Evolutionary conservation across 2,797 vertebrate species (phyloP), one percentile per base, ranked within the genome.

Genomic region (Sebastes matsubarae): DNA sequence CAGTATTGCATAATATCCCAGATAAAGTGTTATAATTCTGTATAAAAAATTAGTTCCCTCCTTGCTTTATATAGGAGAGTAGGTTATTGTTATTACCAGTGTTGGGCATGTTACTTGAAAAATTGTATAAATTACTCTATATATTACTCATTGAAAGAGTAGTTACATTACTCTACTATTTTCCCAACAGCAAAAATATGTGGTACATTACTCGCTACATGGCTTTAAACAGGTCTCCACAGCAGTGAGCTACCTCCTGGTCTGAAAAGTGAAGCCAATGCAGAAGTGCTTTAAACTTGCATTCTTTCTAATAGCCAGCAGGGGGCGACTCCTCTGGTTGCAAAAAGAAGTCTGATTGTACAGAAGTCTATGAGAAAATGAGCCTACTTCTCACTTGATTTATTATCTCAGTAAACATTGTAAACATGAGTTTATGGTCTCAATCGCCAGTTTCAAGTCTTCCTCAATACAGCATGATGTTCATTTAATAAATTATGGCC

Each of bases 281-380:
- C 1, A 0, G 38, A 42, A 42, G 14, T 7, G 38, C 0, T 14
- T 16, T 42, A 42, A 1, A 42, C 38, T 7, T 42, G 38, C 6
- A 16, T 42, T 42, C 38, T 42, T 3, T 42, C 38, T 42, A 42
- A 42, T 0, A 42, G 14, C 38, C 38, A 42, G 38, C 38, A 42
- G 38, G 14, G 38, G 38, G 14, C 6, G 38, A 42, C 38, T 42
- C 38, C 5, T 0, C 38, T 42, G 38, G 38, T 42, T 42, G 38
- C 14, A 1, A 6, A 42, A 42, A 42, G 5, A 42, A 42, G 14
- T 42, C 38, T 6, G 38, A 7, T 42, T 42, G 13, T 16, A 42
- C 16, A 42, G 6, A 16, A 6, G 13, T 42, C 14, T 6, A 6
- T 16, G 38, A 42, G 38, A 16, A 42, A 1, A 42, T 42, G 14